These are phyloP conservation scores for Pseudonaja textilis DNA, from an alignment of 2,113 vertebrate species.

Conservation along the genomic window DNA sequence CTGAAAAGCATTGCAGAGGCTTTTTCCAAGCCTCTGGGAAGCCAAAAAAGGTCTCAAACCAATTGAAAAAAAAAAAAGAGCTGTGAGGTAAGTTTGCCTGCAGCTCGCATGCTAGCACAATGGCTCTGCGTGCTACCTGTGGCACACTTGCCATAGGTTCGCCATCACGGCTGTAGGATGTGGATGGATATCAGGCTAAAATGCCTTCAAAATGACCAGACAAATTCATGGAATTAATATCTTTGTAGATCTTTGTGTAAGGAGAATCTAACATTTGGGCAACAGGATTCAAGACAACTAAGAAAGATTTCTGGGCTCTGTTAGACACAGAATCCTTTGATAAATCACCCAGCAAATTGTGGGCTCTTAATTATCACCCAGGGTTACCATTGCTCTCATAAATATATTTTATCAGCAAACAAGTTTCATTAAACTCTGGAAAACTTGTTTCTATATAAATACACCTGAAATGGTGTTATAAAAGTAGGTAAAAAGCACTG, in stretches of 20 bases:
- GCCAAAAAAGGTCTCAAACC: too few relatives aligned
- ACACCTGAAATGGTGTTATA: not conserved
- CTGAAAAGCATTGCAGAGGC: too few relatives aligned
- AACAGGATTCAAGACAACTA: not conserved
- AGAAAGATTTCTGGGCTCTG: not conserved
- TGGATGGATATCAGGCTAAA: not conserved
- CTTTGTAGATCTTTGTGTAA: not conserved
- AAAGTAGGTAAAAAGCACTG: not conserved
- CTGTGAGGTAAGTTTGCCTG: too few relatives aligned
- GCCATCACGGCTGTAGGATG: not conserved
- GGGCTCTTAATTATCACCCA: not conserved
- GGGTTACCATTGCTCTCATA: not conserved
- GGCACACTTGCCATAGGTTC: too few relatives aligned
- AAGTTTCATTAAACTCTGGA: not conserved
- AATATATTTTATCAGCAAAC: not conserved
- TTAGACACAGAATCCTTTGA: not conserved
- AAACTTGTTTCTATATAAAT: not conserved
- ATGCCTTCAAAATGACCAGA: not conserved
- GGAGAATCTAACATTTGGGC: not conserved
- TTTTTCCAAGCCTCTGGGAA: too few relatives aligned
- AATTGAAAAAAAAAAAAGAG: too few relatives aligned
- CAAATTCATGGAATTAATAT: not conserved
- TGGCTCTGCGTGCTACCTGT: too few relatives aligned
- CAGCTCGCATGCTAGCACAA: too few relatives aligned
- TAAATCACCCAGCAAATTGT: not conserved